phyloP scores from a whole-genome alignment of 1,140 invertebrate genomes.

The Atta colombica region DNA sequence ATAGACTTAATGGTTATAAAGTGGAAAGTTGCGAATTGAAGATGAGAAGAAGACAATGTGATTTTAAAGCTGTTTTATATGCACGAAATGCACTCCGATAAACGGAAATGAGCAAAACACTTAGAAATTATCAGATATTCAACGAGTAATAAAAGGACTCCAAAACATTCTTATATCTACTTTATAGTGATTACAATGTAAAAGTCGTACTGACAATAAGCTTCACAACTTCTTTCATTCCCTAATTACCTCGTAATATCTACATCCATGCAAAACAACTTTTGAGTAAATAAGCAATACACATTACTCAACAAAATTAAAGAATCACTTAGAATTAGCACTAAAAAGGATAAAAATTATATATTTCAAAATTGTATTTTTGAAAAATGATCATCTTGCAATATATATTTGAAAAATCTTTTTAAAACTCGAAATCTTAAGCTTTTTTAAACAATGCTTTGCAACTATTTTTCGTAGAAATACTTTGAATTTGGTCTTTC shows the following conservation, averaged over 20 bases:
- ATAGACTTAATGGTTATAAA: slow-evolving; percentile 9
- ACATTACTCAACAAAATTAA: too few species aligned
- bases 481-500: too few species aligned
- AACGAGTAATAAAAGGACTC: slow-evolving; percentile 25
- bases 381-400: too few species aligned
- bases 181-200: slow-evolving; percentile 48
- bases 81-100: slow-evolving; percentile 49
- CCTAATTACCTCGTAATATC: slow-evolving; percentile 32
- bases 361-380: too few species aligned
- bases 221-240: slow-evolving; percentile 17
- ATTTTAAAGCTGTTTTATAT: slow-evolving; percentile 53
- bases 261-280: neutral
- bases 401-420: too few species aligned
- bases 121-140: slow-evolving; percentile 61
- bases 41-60: slow-evolving; percentile 14
- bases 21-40: slow-evolving; percentile 41
- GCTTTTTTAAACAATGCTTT: too few species aligned
- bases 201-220: slow-evolving; percentile 6
- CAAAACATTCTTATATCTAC: slow-evolving; percentile 26
- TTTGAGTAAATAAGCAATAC: neutral
- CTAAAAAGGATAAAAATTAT: too few species aligned
- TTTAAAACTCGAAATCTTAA: too few species aligned
- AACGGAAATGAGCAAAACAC: slow-evolving; percentile 60
- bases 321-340: too few species aligned
- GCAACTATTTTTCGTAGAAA: too few species aligned